phyloP scores from a whole-genome alignment of 2,797 vertebrate species.

The Microhierax caerulescens region DNA sequence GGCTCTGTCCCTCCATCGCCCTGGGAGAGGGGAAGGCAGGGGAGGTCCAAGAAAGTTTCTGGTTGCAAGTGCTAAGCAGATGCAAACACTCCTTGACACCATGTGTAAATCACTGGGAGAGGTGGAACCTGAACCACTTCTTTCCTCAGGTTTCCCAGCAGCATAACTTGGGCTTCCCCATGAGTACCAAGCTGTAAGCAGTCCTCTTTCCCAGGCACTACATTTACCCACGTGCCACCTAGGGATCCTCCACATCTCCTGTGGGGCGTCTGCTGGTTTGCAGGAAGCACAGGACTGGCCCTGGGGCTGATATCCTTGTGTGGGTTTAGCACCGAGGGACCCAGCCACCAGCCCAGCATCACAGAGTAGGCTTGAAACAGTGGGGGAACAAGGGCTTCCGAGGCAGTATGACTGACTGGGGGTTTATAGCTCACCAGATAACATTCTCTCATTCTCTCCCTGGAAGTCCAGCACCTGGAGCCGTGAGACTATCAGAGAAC shows the following conservation, averaged over 20 bases:
- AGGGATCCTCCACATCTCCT: not conserved
- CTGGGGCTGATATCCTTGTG: no score
- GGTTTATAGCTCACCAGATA: not conserved
- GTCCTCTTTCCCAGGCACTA: not conserved
- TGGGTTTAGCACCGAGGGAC: not conserved
- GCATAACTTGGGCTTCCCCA: not conserved
- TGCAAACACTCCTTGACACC: not conserved
- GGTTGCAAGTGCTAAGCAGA: not conserved
- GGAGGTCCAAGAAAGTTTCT: not conserved
- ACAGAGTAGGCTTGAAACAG: not conserved
- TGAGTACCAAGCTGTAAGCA: not conserved
- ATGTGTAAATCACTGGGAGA: not conserved
- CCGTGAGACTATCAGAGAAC: not conserved
- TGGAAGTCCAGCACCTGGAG: not conserved
- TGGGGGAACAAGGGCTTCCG: not conserved
- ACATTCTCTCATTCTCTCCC: not conserved
- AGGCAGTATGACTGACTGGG: not conserved
- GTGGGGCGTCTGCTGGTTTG: not conserved
- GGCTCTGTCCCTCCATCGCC: not conserved
- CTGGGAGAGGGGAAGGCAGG: not conserved
- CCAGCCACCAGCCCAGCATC: not conserved
- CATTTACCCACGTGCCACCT: not conserved
- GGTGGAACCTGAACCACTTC: not conserved
- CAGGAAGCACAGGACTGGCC: not conserved
- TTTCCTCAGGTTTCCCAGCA: constrained; percentile 23